These are phyloP conservation scores for Pagrus major DNA, from an alignment of 2,113 vertebrate genomes.

Conservation along the genomic window DNA sequence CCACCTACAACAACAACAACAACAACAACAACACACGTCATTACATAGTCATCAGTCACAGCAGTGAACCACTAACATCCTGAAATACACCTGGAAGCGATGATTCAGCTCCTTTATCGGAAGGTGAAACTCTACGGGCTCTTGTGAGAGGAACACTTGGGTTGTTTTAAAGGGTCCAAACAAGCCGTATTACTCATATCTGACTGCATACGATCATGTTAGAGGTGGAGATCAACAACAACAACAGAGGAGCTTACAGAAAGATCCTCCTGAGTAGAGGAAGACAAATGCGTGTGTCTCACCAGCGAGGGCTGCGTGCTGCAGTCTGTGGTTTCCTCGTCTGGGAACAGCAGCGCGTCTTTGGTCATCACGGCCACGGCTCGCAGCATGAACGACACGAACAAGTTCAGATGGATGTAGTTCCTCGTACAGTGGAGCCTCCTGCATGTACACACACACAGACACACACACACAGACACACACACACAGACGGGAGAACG, in stretches of 20 bases:
- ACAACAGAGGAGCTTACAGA: not conserved
- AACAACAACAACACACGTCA: not conserved
- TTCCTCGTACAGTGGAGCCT: conserved; percentile 96
- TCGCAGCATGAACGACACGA: conserved; percentile 93
- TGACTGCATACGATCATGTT: no score
- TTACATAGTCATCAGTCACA: no score
- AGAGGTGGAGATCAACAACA: not conserved
- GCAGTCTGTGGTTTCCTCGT: conserved; percentile 83
- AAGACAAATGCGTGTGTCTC: conserved; percentile 1
- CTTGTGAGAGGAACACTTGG: no score
- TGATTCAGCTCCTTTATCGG: no score
- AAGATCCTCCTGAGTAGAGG: not conserved
- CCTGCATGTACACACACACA: conserved; percentile 76
- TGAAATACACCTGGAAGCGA: no score
- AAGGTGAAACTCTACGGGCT: no score
- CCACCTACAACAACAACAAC: conserved; percentile 82
- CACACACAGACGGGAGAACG: conserved; percentile 6
- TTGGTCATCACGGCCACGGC: conserved; percentile 93
- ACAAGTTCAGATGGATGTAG: conserved; percentile 97
- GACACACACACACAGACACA: conserved; percentile 22
- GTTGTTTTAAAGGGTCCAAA: not conserved
- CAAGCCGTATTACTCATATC: not conserved
- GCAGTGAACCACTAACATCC: no score
- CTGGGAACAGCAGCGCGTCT: conserved; percentile 90
- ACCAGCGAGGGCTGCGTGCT: conserved; percentile 78